Base-by-base conservation (phyloP, 2,888 invertebrate genomes). In the Tolmerus cingulatus region DNA sequence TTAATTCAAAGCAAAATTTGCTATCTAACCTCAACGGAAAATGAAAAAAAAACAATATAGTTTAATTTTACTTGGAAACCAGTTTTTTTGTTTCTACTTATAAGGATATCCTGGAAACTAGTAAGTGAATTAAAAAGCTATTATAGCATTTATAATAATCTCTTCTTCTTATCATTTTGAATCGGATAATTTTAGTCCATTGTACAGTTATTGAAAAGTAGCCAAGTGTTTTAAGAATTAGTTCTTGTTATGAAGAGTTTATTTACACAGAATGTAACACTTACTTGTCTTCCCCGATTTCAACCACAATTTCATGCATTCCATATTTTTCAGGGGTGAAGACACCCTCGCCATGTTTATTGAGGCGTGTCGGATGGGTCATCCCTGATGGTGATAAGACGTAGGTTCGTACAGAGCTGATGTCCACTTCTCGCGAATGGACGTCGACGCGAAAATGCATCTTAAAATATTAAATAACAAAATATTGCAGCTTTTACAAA, bases 301-400 rank as follows among this genome's bases (percentile, higher is more conserved):
- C 94, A 27, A 96, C 95, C 0, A 95, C 93, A 86, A 96, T 94
- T 91, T 97, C 97, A 92, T 98, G 98, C 96, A 98, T 97, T 89
- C 98, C 98, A 90, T 98, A 96, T 92, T 97, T 97, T 89, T 96
- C 96, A 0, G 98, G 98, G 9, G 96, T 94, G 90, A 97, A 98
- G 88, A 95, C 95, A 9, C 98, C 98, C 89, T 96, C 95, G 1
- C 97, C 98, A 51, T 95, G 94, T 8, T 94, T 93, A 89, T 96
- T 95, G 88, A 97, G 92, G 87, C 95, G 95, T 84, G 95, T 93
- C 88, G 92, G 92, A 30, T 94, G 94, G 89, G 95, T 94, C 88
- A 95, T 94, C 87, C 96, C 96, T 88, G 96, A 94, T 14, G 97
- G 97, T 89, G 97, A 96, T 86, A 96, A 95, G 86, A 97, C 95